phyloP scores from a whole-genome alignment of 2,113 vertebrate species.

The Rhizomys pruinosus region DNA sequence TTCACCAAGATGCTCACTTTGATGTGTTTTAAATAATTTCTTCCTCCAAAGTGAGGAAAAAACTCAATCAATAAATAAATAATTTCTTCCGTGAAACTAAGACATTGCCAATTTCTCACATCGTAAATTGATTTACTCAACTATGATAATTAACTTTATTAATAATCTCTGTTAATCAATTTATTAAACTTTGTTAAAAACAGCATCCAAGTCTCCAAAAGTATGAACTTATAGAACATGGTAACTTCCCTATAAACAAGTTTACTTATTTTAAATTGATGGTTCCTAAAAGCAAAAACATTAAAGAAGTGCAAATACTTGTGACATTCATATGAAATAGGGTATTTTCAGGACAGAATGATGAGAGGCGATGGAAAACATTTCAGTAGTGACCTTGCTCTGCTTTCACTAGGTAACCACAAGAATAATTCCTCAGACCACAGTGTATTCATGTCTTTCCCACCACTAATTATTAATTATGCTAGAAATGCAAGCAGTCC shows the following conservation, averaged over 20 bases:
- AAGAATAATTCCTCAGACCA: conserved; percentile 30
- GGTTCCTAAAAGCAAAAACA: conserved; percentile 30
- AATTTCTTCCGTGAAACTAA: conserved; percentile 32
- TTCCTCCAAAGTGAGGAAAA: no score
- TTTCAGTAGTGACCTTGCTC: conserved; percentile 4
- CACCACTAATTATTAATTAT: conserved; percentile 75
- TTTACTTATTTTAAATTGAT: background rate
- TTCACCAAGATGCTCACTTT: background rate
- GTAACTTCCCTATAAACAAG: background rate
- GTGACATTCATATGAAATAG: background rate
- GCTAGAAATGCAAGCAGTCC: conserved; percentile 44
- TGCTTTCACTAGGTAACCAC: conserved; percentile 48
- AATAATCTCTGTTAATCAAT: background rate
- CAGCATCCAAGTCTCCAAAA: background rate
- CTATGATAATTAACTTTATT: background rate
- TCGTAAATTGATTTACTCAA: background rate
- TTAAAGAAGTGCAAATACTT: background rate
- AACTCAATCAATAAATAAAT: no score
- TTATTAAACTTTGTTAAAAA: background rate
- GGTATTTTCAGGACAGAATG: background rate
- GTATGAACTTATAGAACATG: background rate
- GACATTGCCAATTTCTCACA: background rate
- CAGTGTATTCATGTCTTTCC: conserved; percentile 43
- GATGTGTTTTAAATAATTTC: conserved; percentile 6
- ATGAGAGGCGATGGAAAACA: background rate